Conservation (phyloP, 2,888 invertebrate species). For the Ornithoptera alexandrae region DNA sequence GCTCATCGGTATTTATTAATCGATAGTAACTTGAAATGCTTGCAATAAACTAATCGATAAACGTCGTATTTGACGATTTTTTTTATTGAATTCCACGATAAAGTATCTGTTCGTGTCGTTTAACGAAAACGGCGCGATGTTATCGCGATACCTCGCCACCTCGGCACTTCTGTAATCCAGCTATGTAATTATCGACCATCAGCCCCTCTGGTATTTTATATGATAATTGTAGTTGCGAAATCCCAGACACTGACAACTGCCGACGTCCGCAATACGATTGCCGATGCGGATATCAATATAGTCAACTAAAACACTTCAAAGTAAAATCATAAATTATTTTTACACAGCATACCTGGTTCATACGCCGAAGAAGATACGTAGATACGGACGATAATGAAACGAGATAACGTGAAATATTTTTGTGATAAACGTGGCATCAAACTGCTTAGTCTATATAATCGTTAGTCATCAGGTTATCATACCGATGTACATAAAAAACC, state of each 20-base stretch:
- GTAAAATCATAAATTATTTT: no score
- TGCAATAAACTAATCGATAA: slow-evolving; percentile 55
- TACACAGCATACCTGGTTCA: no score
- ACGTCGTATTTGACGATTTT: slow-evolving; percentile 48
- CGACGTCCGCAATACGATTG: not conserved
- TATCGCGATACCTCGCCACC: slow-evolving; percentile 69
- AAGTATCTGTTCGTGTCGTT: slow-evolving; percentile 60
- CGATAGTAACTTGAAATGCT: slow-evolving; percentile 28
- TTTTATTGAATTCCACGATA: slow-evolving; percentile 68
- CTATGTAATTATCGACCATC: slow-evolving; percentile 26
- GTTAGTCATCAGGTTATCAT: no score
- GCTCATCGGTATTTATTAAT: slow-evolving; percentile 36
- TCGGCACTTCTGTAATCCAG: slow-evolving; percentile 54
- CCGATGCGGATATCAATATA: no score
- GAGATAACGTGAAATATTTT: no score
- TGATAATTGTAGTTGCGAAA: slow-evolving; percentile 27
- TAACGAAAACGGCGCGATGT: slow-evolving; percentile 63
- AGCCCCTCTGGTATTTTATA: slow-evolving; percentile 20
- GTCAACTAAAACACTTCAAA: no score
- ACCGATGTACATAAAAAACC: no score
- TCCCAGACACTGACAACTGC: not conserved
- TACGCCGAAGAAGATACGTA: no score
- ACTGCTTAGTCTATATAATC: not conserved
- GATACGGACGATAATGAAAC: no score
- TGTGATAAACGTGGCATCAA: no score